Conservation (phyloP, 2,888 invertebrate genomes). For the Lapara coniferarum region DNA sequence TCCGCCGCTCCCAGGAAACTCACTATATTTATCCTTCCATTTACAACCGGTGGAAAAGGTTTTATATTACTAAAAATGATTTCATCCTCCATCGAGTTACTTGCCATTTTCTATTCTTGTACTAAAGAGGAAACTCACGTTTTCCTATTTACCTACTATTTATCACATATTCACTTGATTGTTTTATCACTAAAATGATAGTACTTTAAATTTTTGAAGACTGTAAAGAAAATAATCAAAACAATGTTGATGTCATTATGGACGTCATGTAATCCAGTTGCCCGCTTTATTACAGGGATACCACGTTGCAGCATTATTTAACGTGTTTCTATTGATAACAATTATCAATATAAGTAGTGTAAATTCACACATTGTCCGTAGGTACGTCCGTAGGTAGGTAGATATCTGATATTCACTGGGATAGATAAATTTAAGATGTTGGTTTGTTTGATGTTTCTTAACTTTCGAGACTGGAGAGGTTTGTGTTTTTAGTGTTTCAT, state of each 20-base stretch:
- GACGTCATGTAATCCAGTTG: conserved; percentile 46
- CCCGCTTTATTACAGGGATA: conserved; percentile 44
- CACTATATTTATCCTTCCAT: conserved; percentile 84
- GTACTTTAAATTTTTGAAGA: not conserved
- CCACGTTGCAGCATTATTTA: conserved; percentile 37
- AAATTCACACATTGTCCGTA: not conserved
- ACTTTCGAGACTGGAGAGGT: conserved; percentile 5
- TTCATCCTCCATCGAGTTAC: conserved; percentile 44
- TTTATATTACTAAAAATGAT: conserved; percentile 53
- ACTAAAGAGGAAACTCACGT: conserved; percentile 5
- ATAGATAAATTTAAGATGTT: conserved; percentile 13
- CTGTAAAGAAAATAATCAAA: conserved; percentile 23
- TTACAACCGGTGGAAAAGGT: conserved; percentile 80
- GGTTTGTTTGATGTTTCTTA: conserved; percentile 10
- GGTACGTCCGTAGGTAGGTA: too few relatives aligned
- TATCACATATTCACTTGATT: conserved; percentile 26
- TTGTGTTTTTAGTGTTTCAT: conserved; percentile 26
- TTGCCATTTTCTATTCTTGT: conserved; percentile 54
- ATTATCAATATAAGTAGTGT: not conserved
- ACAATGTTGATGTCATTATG: conserved; percentile 39
- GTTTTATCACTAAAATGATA: conserved; percentile 25
- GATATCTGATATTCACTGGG: not conserved
- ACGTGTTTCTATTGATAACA: too few relatives aligned
- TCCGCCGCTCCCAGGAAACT: conserved; percentile 85
- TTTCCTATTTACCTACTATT: not conserved